phyloP scores from a whole-genome alignment of 2,888 invertebrate genomes.

The Tiphia femorata region DNA sequence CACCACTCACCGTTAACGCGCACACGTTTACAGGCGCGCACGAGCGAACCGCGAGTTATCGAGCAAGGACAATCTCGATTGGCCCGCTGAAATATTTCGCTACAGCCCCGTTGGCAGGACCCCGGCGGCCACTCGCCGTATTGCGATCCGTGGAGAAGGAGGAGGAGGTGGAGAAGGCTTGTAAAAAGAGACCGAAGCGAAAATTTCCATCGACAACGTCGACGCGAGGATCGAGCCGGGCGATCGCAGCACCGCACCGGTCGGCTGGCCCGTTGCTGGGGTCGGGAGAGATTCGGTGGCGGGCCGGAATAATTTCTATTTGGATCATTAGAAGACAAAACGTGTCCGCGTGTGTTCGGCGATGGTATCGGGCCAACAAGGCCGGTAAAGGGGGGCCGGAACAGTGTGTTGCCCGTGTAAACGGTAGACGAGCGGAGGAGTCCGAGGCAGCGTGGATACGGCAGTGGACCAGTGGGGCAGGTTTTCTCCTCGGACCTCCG shows the following conservation, averaged over 20 bases:
- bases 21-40: no score
- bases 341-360: conserved; percentile 46
- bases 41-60: no score
- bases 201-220: no score
- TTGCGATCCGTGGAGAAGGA: no score
- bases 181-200: not conserved
- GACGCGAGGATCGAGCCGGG: not conserved
- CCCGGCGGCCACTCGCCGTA: no score
- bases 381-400: conserved; percentile 36
- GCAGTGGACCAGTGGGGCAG: conserved; percentile 41
- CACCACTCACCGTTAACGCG: no score
- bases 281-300: conserved; percentile 29
- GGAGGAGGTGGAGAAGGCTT: not conserved
- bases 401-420: conserved; percentile 45
- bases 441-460: conserved; percentile 19
- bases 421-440: conserved; percentile 42
- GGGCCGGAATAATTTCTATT: conserved; percentile 51
- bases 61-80: no score
- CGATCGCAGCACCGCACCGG: no score
- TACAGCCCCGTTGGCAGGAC: no score
- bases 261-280: no score
- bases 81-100: no score
- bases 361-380: conserved; percentile 50
- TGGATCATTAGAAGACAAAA: conserved; percentile 59
- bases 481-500: conserved; percentile 37